Evolutionary conservation across 2,888 invertebrate species (phyloP), one percentile per base, ranked within the genome.

Genomic region (Hetaerina titia): DNA sequence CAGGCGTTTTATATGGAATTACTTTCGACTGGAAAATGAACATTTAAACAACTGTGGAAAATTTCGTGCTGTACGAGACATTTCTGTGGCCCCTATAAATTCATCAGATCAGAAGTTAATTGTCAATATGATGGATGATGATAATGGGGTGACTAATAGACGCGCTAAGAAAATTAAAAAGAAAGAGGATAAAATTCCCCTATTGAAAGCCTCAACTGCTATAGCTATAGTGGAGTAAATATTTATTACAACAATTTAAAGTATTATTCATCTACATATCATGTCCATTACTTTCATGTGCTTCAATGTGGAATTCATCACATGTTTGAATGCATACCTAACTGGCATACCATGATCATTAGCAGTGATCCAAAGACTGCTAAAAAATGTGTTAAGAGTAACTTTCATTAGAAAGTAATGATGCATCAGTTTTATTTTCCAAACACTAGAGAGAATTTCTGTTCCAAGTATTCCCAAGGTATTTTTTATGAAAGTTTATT

Each of bases 11-110:
- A 98, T 99, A 90, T 99, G 99, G 99, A 99, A 99, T 97, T 99
- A 99, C 97, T 99, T 99, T 97, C 99, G 99, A 0, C 97, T 99
- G 96, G 99, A 99, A 97, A 99, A 99, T 97, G 99, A 99, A 96
- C 99, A 99, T 97, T 97, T 99, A 87, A 99, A 99, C 97, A 99
- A 99, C 97, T 99, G 99, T 97, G 99, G 99, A 96, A 98, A 99
- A 97, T 99, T 99, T 97, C 97, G 99, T 96, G 99, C 99, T 15
- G 99, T 99, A 0, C 97, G 99, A 9, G 99, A 99, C 97, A 99
- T 99, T 95, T 99, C 99, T 0, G 99, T 99, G 94, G 99, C 99
- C 89, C 99, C 99, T 2, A 97, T 99, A 92, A 98, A 99, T 97
- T 98, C 99, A 88, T 99, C 99, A 13, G 99, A 99, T 97, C 99